Evolutionary conservation across 2,888 invertebrate genomes (phyloP).

Genomic region (Teleogryllus oceanicus): DNA sequence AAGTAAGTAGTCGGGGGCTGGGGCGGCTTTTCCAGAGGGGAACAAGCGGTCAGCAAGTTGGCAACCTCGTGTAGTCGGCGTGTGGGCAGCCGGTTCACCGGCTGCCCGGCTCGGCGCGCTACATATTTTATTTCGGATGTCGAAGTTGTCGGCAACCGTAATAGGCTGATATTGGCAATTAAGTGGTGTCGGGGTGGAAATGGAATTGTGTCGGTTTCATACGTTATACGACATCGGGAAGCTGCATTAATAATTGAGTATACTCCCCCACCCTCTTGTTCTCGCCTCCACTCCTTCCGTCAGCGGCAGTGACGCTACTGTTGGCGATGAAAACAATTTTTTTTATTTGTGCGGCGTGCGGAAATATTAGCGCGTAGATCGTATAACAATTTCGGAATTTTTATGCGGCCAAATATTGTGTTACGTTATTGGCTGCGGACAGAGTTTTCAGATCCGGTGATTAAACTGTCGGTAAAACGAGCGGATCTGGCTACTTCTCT

Average conservation of each 20-base stretch:
- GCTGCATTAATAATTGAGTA: not conserved
- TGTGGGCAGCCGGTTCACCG: too few relatives aligned
- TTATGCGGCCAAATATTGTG: not conserved
- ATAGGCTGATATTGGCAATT: not conserved
- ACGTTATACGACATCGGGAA: not conserved
- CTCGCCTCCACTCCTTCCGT: not conserved
- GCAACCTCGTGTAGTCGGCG: too few relatives aligned
- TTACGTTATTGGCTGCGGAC: not conserved
- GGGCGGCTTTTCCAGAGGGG: too few relatives aligned
- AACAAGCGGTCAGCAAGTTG: too few relatives aligned
- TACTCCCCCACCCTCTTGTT: not conserved
- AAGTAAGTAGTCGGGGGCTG: too few relatives aligned
- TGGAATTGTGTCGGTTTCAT: constrained; percentile 8
- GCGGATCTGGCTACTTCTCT: not conserved
- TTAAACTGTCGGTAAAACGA: not conserved
- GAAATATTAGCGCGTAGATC: not conserved
- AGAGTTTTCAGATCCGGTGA: not conserved
- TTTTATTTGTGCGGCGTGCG: not conserved
- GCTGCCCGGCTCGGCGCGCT: not conserved
- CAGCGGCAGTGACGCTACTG: not conserved
- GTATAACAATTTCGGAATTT: not conserved
- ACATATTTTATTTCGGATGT: not conserved
- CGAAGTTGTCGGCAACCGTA: not conserved
- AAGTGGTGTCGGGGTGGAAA: not conserved
- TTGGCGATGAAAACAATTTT: not conserved